Conservation (phyloP, 2,797 vertebrate genomes). For the Spondyliosoma cantharus region DNA sequence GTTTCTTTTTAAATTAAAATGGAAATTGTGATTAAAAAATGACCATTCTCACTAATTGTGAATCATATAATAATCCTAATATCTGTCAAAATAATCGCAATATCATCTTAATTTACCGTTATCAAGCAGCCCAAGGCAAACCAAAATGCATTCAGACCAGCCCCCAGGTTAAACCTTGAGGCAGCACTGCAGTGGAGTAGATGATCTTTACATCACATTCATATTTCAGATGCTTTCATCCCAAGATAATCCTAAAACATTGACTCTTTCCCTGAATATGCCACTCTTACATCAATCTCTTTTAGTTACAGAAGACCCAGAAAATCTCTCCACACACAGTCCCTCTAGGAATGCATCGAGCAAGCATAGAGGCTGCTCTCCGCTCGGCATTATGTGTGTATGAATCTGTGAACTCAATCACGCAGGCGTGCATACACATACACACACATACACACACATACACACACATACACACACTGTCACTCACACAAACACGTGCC, state of each 20-base stretch:
- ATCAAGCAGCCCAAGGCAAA: neutral
- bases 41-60: too few relatives aligned
- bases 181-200: neutral
- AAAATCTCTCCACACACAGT: conserved; percentile 38
- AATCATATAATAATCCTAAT: too few relatives aligned
- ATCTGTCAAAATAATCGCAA: too few relatives aligned
- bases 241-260: conserved; percentile 20
- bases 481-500: conserved; percentile 45
- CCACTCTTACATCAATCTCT: conserved; percentile 30
- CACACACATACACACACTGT: conserved; percentile 20
- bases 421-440: conserved; percentile 33
- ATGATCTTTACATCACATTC: conserved; percentile 29
- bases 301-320: conserved; percentile 47
- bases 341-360: conserved; percentile 53
- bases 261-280: conserved; percentile 15
- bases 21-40: too few relatives aligned
- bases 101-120: too few relatives aligned
- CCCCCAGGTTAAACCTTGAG: conserved; percentile 22
- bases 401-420: conserved; percentile 58
- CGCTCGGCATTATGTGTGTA: conserved; percentile 40
- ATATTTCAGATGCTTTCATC: conserved; percentile 20
- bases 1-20: too few relatives aligned
- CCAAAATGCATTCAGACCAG: conserved; percentile 16
- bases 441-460: conserved; percentile 25
- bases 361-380: conserved; percentile 28